Percentiles rank a stretch among this genome's conserved stretches.
These are phyloP conservation scores for Heliocidaris tuberculata DNA, from an alignment of 35 echinoderm and acorn worm genomes.

Conservation along the genomic window DNA sequence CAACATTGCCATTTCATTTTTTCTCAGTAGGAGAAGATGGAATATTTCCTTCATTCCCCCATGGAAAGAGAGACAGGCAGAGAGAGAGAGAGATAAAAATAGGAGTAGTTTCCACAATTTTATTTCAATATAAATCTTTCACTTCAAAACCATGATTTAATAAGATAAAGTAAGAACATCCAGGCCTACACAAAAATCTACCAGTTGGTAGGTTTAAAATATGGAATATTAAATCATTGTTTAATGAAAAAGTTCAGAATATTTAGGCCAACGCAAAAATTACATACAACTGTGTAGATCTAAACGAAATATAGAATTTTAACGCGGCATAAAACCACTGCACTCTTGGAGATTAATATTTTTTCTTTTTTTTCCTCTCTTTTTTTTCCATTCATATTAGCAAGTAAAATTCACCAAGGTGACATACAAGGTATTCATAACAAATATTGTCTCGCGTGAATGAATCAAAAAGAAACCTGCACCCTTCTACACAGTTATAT, in stretches of 20 bases:
- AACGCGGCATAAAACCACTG: not conserved
- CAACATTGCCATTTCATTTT: not conserved
- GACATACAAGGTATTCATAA: conserved; percentile 13
- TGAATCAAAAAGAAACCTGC: not conserved
- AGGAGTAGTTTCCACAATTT: not conserved
- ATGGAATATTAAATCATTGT: too few species aligned
- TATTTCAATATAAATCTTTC: not conserved
- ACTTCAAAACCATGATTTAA: not conserved
- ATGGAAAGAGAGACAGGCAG: too few species aligned
- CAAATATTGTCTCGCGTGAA: not conserved
- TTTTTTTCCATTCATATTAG: not conserved
- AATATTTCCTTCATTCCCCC: not conserved
- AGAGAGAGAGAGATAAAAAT: too few species aligned
- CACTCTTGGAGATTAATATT: not conserved
- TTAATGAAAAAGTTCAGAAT: not conserved
- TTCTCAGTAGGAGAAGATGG: not conserved
- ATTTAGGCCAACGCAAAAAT: not conserved
- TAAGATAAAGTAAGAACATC: too few species aligned
- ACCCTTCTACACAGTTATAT: conserved; percentile 32
- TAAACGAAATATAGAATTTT: not conserved
- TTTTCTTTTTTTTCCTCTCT: too few species aligned
- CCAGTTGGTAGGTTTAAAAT: too few species aligned
- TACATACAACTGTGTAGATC: not conserved
- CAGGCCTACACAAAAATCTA: too few species aligned
- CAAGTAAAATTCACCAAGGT: not conserved